A percentile compares a stretch with the other conserved stretches of the same genome.
Evolutionary conservation across 2,113 vertebrate species (phyloP).

Genomic region (Cheilinus undulatus): DNA sequence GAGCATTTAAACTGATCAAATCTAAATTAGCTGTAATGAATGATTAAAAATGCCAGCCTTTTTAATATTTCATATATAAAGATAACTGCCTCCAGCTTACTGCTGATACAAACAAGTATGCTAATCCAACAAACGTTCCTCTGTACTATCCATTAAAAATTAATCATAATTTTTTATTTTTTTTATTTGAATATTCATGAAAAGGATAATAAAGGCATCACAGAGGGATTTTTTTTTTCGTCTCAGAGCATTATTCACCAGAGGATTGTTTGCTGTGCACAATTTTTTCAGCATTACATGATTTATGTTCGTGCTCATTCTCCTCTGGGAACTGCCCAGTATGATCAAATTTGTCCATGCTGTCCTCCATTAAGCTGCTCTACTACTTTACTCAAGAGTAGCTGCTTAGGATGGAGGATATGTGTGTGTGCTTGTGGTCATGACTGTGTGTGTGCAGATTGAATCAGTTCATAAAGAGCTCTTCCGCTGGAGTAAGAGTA

Average conservation of each 20-base stretch:
- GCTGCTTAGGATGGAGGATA: slow-evolving; percentile 4
- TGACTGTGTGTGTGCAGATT: slow-evolving; percentile 20
- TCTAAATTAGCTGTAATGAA: slow-evolving; percentile 52
- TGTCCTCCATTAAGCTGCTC: slow-evolving; percentile 27
- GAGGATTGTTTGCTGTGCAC: slow-evolving; percentile 44
- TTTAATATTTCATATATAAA: slow-evolving; percentile 50
- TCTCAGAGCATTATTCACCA: slow-evolving; percentile 21
- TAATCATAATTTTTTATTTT: slow-evolving; percentile 18
- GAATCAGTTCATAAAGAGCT: slow-evolving; percentile 53
- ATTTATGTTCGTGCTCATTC: slow-evolving; percentile 48
- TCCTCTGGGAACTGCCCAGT: slow-evolving; percentile 38
- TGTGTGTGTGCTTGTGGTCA: slow-evolving; percentile 2
- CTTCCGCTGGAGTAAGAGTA: slow-evolving; percentile 32
- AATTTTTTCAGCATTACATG: slow-evolving; percentile 14
- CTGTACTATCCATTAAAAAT: slow-evolving; percentile 38
- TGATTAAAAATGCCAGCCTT: slow-evolving; percentile 41
- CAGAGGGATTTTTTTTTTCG: not conserved
- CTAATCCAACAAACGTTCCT: slow-evolving; percentile 26
- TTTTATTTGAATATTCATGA: slow-evolving; percentile 53
- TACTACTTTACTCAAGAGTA: slow-evolving; percentile 23
- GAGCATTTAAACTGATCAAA: slow-evolving; percentile 40
- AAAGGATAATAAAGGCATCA: slow-evolving; percentile 12
- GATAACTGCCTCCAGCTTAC: slow-evolving; percentile 37
- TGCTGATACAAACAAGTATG: slow-evolving; percentile 37
- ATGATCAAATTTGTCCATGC: slow-evolving; percentile 42